These are phyloP conservation scores for Palythoa grandis DNA, from an alignment of 92 coral and sea anemone species.

Conservation along the genomic window DNA sequence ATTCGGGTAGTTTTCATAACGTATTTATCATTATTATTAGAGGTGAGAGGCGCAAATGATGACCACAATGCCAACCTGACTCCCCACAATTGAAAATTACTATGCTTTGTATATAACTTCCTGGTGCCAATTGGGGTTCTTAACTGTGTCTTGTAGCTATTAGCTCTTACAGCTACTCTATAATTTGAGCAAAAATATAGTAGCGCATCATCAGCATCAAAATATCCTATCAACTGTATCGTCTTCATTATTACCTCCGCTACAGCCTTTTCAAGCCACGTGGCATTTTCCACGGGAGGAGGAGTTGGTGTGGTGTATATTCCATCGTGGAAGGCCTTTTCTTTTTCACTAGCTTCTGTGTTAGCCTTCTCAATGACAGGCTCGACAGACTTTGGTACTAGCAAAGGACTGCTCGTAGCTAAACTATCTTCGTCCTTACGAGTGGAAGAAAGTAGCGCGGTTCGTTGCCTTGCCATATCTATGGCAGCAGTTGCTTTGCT, in stretches of 20 bases:
- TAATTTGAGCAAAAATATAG: no score
- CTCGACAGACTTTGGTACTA: slow-evolving; percentile 57
- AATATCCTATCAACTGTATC: no score
- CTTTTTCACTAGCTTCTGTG: slow-evolving; percentile 83
- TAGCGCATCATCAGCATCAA: no score
- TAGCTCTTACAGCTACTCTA: neutral
- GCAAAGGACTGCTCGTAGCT: slow-evolving; percentile 70
- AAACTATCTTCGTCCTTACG: slow-evolving; percentile 81
- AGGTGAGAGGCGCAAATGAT: no score
- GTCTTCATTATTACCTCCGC: slow-evolving; percentile 70
- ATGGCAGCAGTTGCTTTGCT: slow-evolving; percentile 84
- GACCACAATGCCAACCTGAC: no score
- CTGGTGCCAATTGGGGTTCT: no score
- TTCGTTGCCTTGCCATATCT: slow-evolving; percentile 80
- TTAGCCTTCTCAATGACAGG: slow-evolving; percentile 83
- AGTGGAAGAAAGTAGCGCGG: slow-evolving; percentile 63
- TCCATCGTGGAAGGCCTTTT: slow-evolving; percentile 58
- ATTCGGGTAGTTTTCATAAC: no score
- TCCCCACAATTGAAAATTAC: no score
- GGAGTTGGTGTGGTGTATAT: slow-evolving; percentile 82
- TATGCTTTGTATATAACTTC: no score
- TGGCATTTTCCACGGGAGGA: slow-evolving; percentile 72
- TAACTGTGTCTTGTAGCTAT: no score
- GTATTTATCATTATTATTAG: no score
- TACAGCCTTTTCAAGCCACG: slow-evolving; percentile 94